These are phyloP conservation scores for Botia almorhae DNA, from an alignment of 2,797 vertebrate genomes.

Conservation along the genomic window DNA sequence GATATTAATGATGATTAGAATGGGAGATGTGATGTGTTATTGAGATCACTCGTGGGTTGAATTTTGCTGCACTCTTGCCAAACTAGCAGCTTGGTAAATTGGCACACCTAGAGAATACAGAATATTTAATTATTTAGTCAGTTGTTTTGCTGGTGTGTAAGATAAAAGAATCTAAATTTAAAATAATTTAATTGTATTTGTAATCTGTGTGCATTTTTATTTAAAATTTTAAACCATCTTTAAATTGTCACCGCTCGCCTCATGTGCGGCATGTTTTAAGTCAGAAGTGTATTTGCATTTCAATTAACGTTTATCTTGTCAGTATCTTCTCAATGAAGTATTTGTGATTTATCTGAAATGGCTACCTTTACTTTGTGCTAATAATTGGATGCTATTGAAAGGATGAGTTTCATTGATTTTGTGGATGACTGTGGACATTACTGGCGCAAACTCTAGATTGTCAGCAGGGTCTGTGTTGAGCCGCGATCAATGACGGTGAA, in stretches of 20 bases:
- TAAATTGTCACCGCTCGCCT: not conserved
- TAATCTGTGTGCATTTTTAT: not conserved
- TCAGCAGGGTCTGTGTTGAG: conserved; percentile 87
- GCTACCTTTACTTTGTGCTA: conserved; percentile 88
- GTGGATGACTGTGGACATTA: conserved; percentile 90
- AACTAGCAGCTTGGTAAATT: not conserved
- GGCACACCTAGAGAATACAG: not conserved
- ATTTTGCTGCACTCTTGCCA: conserved; percentile 7
- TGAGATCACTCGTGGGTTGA: conserved; percentile 21
- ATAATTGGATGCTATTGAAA: conserved; percentile 99
- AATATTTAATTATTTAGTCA: not conserved
- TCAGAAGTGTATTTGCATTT: conserved; percentile 72
- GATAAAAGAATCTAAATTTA: not conserved
- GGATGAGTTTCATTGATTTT: conserved; percentile 99
- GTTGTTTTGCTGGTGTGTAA: not conserved
- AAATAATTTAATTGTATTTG: not conserved
- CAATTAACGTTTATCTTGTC: conserved; percentile 85
- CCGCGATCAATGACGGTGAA: conserved; percentile 89
- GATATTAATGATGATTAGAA: conserved; percentile 80
- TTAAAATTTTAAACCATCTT: not conserved
- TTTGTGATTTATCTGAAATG: conserved; percentile 88
- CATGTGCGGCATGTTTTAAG: conserved; percentile 9
- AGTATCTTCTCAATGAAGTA: conserved; percentile 86
- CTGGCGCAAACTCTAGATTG: conserved; percentile 88
- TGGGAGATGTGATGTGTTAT: conserved; percentile 41